A percentile compares a stretch with the other conserved stretches of the same genome.
Evolutionary conservation across 2,797 vertebrate species (phyloP).

Genomic region (Pantherophis vulpinus): DNA sequence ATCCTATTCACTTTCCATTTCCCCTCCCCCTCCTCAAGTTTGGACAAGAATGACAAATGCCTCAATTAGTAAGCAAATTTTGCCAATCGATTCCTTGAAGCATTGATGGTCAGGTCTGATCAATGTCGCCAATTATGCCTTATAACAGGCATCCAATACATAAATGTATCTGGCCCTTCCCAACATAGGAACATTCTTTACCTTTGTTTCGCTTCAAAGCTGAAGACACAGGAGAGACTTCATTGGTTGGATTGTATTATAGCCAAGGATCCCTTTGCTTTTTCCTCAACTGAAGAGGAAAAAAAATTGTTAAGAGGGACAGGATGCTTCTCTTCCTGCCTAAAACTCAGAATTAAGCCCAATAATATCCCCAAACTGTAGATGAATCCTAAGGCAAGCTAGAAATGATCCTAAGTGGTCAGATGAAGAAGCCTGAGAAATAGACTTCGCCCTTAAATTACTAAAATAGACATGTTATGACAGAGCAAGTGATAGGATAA

Average conservation of each 20-base stretch:
- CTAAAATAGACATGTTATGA: neutral
- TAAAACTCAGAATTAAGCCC: neutral
- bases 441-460: neutral
- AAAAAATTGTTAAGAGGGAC: neutral
- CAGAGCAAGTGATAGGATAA: neutral
- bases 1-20: neutral
- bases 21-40: neutral
- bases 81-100: conserved; percentile 24
- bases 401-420: neutral
- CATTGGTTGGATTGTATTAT: neutral
- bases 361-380: neutral
- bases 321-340: neutral
- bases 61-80: conserved; percentile 39
- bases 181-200: conserved; percentile 16
- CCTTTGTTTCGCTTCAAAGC: neutral
- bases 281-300: neutral
- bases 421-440: neutral
- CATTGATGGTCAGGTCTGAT: conserved; percentile 9
- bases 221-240: neutral
- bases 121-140: conserved; percentile 30
- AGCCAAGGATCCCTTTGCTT: neutral
- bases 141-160: conserved; percentile 8
- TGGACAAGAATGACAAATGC: conserved; percentile 35
- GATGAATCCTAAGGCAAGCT: neutral
- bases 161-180: conserved; percentile 8